phyloP scores from a whole-genome alignment of 2,797 vertebrate species.

The Molossus alvarezi region DNA sequence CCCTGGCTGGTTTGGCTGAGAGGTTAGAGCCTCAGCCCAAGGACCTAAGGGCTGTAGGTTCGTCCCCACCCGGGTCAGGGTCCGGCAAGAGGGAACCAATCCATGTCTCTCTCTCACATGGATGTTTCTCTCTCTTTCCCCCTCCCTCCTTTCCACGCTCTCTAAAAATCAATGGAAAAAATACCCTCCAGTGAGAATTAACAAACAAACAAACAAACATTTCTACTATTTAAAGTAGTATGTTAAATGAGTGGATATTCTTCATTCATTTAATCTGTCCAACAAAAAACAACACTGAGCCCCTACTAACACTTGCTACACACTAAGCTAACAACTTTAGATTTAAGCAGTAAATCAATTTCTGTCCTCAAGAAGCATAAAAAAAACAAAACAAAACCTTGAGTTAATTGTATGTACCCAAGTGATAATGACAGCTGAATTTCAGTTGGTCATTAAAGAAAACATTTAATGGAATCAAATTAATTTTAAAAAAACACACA shows the following conservation, averaged over 20 bases:
- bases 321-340: not conserved
- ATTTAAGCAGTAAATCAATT: slow-evolving; percentile 21
- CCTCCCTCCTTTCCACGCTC: no score
- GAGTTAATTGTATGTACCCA: slow-evolving; percentile 41
- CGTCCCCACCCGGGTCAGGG: no score
- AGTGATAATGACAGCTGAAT: slow-evolving; percentile 26
- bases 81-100: no score
- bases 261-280: slow-evolving; percentile 49
- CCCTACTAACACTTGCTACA: slow-evolving; percentile 7
- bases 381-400: slow-evolving; percentile 38
- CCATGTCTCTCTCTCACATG: no score
- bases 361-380: slow-evolving; percentile 33
- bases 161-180: no score
- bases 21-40: no score
- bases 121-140: no score
- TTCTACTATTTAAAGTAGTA: not conserved
- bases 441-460: slow-evolving; percentile 37
- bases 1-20: no score
- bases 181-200: no score
- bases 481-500: not conserved
- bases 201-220: no score
- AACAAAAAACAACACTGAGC: slow-evolving; percentile 22
- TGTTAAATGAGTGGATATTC: slow-evolving; percentile 1
- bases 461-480: slow-evolving; percentile 51
- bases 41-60: no score